Evolutionary conservation across 2,113 vertebrate species (phyloP).

Genomic region (Gallinago jamesoni): DNA sequence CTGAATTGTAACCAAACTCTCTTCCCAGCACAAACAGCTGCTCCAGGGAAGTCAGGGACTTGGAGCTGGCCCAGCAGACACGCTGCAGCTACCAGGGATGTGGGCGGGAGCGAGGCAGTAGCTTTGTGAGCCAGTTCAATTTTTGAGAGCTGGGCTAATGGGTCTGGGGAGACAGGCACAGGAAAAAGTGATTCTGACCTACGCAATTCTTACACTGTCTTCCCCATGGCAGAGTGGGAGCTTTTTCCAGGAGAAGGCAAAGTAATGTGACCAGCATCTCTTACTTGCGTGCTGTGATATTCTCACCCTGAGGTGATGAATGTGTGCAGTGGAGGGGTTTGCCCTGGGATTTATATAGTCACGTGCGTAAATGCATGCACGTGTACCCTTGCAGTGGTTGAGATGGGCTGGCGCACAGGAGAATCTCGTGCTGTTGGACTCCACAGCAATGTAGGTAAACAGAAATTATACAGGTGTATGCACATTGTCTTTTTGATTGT

Average conservation of each 20-base stretch:
- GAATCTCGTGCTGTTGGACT: neutral
- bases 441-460: neutral
- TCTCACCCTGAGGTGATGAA: neutral
- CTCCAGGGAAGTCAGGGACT: constrained; percentile 3
- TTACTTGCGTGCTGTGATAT: neutral
- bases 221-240: neutral
- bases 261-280: neutral
- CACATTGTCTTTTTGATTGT: neutral
- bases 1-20: neutral
- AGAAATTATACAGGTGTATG: neutral
- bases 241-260: neutral
- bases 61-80: neutral
- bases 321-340: neutral
- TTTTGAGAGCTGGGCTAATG: neutral
- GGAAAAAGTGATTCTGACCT: neutral
- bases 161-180: neutral
- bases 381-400: neutral
- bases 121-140: neutral
- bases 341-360: neutral
- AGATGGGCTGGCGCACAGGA: neutral
- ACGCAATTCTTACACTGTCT: neutral
- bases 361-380: rapidly evolving
- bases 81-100: neutral
- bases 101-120: neutral
- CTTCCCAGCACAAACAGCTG: constrained; percentile 18